Conservation (phyloP, 2,113 vertebrate species). For the Hydrolagus affinis region DNA sequence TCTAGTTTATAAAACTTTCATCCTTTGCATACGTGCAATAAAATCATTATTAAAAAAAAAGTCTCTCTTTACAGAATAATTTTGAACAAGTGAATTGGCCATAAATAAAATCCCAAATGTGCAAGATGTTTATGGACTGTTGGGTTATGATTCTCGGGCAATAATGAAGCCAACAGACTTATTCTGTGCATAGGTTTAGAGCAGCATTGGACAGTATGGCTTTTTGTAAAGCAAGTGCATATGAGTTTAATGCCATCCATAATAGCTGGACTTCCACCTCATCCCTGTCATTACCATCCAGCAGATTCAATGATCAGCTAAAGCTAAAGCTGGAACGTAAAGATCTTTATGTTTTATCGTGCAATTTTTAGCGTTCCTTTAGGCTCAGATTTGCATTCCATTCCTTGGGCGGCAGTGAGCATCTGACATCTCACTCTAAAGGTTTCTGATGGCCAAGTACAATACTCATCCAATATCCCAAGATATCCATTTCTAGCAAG, state of each 20-base stretch:
- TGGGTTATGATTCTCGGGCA: neutral
- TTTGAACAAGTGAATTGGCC: conserved; percentile 21
- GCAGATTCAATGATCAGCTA: neutral
- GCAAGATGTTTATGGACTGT: conserved; percentile 19
- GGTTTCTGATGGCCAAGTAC: no score
- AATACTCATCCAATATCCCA: no score
- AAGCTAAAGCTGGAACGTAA: neutral
- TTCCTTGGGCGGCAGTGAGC: no score
- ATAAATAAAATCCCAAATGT: conserved; percentile 5
- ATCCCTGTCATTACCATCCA: neutral
- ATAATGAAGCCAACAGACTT: conserved; percentile 9
- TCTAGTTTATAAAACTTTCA: conserved; percentile 38
- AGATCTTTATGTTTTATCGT: neutral
- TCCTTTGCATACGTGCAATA: conserved; percentile 19
- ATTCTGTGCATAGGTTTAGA: neutral
- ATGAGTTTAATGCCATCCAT: neutral
- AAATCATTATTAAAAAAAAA: conserved; percentile 23
- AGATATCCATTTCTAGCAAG: neutral
- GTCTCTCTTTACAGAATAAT: conserved; percentile 8
- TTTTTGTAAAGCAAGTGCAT: neutral
- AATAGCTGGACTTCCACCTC: neutral
- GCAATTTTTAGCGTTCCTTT: neutral
- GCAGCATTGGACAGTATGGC: neutral
- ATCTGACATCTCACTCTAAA: neutral
- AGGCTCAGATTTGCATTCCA: neutral